Conservation (phyloP, 1,140 invertebrate genomes). For the Hycleus cichorii region DNA sequence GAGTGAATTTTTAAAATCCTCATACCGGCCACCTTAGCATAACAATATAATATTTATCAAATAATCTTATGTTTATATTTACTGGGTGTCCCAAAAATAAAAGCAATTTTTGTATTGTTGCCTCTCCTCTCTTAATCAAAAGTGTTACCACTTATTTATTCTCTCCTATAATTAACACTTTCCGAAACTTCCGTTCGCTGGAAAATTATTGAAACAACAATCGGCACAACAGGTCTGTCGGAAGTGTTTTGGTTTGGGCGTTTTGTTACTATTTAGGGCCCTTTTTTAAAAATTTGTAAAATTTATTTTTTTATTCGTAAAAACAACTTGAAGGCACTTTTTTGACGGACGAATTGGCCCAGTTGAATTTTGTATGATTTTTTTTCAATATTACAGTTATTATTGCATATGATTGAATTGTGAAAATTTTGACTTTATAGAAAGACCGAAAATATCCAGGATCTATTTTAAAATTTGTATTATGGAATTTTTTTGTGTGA, state of each 20-base stretch:
- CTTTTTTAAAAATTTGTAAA: constrained; percentile 49
- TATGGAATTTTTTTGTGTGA: neutral
- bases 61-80: constrained; percentile 42
- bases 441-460: constrained; percentile 27
- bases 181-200: constrained; percentile 17
- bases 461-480: constrained; percentile 37
- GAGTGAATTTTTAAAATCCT: constrained; percentile 12
- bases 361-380: constrained; percentile 54
- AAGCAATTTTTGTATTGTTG: too few relatives aligned
- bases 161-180: too few relatives aligned
- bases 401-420: constrained; percentile 39
- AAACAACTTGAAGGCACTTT: constrained; percentile 82
- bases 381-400: constrained; percentile 22
- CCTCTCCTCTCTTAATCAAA: too few relatives aligned
- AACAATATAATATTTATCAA: constrained; percentile 45
- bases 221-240: constrained; percentile 45
- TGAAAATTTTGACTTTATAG: constrained; percentile 57
- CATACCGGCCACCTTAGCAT: constrained; percentile 36
- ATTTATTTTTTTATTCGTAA: constrained; percentile 56
- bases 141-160: too few relatives aligned
- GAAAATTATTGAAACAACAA: constrained; percentile 35
- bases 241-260: constrained; percentile 55
- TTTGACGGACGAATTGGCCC: constrained; percentile 81
- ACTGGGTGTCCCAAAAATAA: constrained; percentile 31
- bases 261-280: constrained; percentile 73